A percentile compares a stretch with the other conserved stretches of the same genome.
Evolutionary conservation across 2,888 invertebrate genomes (phyloP).

Genomic region (Dastarcus helophoroides): DNA sequence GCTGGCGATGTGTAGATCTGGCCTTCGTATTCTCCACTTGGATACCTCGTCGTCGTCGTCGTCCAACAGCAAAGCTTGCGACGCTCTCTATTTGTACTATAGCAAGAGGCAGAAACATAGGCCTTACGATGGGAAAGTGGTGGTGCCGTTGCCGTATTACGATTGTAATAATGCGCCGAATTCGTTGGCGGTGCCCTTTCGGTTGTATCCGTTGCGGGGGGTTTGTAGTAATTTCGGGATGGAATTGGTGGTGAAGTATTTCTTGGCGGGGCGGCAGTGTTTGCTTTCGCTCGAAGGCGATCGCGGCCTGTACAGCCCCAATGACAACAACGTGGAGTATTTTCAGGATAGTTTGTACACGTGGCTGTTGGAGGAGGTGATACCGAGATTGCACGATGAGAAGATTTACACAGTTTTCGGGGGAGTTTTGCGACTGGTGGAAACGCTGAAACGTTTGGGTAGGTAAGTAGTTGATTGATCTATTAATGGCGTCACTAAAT

Average conservation of each 20-base stretch:
- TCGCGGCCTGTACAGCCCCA: too few relatives aligned
- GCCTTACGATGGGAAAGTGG: too few relatives aligned
- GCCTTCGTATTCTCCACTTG: conserved; percentile 7
- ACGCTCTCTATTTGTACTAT: conserved; percentile 4
- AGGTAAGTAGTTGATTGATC: neutral
- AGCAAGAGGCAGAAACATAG: too few relatives aligned
- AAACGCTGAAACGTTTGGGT: conserved; percentile 30
- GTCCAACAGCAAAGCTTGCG: conserved; percentile 5
- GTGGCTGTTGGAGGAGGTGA: conserved; percentile 39
- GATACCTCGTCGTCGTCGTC: neutral
- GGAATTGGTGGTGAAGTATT: conserved; percentile 9
- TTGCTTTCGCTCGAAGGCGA: conserved; percentile 31
- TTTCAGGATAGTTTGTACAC: conserved; percentile 42
- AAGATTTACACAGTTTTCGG: conserved; percentile 42
- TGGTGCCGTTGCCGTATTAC: conserved; percentile 9
- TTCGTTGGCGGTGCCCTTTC: conserved; percentile 8
- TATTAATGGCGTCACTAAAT: too few relatives aligned
- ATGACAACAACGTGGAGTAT: conserved; percentile 24
- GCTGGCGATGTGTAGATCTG: conserved; percentile 8
- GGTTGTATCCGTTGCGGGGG: conserved; percentile 8
- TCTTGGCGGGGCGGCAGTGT: conserved; percentile 29
- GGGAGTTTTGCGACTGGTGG: conserved; percentile 26
- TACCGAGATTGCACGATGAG: conserved; percentile 44
- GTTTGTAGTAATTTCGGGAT: conserved; percentile 5
- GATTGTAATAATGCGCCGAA: conserved; percentile 6